phyloP scores from a whole-genome alignment of 2,797 vertebrate genomes.

The Chelon labrosus region DNA sequence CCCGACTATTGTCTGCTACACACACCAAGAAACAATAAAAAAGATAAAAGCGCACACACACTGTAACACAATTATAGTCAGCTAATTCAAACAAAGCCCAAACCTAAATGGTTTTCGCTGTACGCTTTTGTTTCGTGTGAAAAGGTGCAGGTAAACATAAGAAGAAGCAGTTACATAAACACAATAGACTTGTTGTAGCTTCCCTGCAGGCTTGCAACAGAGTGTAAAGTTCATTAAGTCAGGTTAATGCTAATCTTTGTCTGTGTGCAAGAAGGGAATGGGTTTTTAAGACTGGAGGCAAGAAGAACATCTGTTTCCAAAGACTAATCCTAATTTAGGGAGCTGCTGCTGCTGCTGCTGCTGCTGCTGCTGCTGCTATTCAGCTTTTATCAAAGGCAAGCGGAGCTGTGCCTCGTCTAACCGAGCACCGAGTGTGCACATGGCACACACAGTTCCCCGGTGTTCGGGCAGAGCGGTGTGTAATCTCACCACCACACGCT shows the following conservation, averaged over 20 bases:
- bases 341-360: conserved; percentile 55
- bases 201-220: conserved; percentile 78
- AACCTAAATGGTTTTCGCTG: background rate
- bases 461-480: conserved; percentile 49
- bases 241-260: conserved; percentile 83
- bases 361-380: conserved; percentile 58
- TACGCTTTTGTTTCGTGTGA: conserved; percentile 1
- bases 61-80: conserved; percentile 10
- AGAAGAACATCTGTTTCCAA: conserved; percentile 81
- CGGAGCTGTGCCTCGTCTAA: conserved; percentile 50
- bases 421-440: conserved; percentile 43
- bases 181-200: conserved; percentile 73
- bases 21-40: conserved; percentile 36
- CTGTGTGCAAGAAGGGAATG: conserved; percentile 58
- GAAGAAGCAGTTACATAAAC: conserved; percentile 64
- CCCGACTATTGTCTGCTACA: conserved; percentile 31
- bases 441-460: conserved; percentile 22
- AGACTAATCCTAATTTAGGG: conserved; percentile 78
- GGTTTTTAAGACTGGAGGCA: conserved; percentile 79
- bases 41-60: conserved; percentile 17
- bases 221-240: conserved; percentile 84
- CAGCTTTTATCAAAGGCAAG: conserved; percentile 63
- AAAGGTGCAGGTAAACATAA: conserved; percentile 52
- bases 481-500: conserved; percentile 59
- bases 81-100: background rate